phyloP scores from a whole-genome alignment of 2,113 vertebrate species.

The Brachirus orientalis region DNA sequence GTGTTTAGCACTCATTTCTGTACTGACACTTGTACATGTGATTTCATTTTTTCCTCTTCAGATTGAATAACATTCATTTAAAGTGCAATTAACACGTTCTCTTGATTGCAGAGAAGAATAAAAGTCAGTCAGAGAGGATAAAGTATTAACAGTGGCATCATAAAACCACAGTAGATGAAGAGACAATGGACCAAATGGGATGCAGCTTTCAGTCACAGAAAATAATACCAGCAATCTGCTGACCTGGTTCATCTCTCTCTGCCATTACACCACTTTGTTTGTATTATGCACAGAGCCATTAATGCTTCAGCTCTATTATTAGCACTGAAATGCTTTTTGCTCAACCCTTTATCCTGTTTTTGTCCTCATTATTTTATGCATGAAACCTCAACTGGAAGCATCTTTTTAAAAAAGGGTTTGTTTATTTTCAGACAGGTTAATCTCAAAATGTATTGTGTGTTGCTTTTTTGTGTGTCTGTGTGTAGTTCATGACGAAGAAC shows the following conservation, averaged over 20 bases:
- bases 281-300: constrained; percentile 38
- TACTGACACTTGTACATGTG: too few relatives aligned
- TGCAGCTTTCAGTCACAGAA: constrained; percentile 20
- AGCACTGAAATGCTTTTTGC: constrained; percentile 32
- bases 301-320: constrained; percentile 50
- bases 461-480: constrained; percentile 25
- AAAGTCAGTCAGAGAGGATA: constrained; percentile 27
- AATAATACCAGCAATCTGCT: constrained; percentile 36
- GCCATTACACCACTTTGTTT: constrained; percentile 35
- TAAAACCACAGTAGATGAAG: constrained; percentile 35
- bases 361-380: constrained; percentile 30
- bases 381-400: constrained; percentile 10
- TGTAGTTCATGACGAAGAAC: constrained; percentile 98
- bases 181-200: constrained; percentile 35
- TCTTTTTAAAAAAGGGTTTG: neutral
- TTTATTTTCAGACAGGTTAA: neutral
- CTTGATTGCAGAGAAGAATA: neutral
- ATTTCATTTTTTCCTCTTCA: neutral
- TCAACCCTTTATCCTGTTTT: constrained; percentile 17
- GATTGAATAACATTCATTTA: constrained; percentile 2
- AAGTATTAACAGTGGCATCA: constrained; percentile 36
- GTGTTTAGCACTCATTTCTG: neutral
- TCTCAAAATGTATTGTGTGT: constrained; percentile 2
- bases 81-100: constrained; percentile 32
- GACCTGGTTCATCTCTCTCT: constrained; percentile 44